These are phyloP conservation scores for Microcebus ravelobensis DNA, from an alignment of 2,113 vertebrate genomes.

Conservation along the genomic window DNA sequence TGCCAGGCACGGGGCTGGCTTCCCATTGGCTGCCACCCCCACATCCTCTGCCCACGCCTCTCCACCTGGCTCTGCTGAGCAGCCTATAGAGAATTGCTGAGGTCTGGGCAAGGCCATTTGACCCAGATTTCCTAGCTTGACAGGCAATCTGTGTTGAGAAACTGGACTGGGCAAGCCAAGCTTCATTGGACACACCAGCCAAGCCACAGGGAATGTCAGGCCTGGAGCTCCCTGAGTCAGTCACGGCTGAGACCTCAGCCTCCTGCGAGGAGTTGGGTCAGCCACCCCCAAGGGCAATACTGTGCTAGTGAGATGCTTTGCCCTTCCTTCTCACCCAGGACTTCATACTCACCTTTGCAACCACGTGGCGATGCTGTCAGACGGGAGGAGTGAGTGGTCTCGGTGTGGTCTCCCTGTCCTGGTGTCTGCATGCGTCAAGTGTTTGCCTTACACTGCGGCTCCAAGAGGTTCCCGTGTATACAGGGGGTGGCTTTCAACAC, in stretches of 20 bases:
- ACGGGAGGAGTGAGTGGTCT: rapidly evolving
- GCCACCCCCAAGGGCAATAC: not conserved
- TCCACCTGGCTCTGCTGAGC: not conserved
- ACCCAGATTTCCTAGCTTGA: conserved; percentile 50
- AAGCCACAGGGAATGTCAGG: not conserved
- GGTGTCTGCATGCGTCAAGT: not conserved
- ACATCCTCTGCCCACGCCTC: not conserved
- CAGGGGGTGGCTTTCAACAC: not conserved
- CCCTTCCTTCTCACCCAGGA: not conserved
- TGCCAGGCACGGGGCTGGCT: not conserved
- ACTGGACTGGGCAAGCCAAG: not conserved
- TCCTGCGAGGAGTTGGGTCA: not conserved
- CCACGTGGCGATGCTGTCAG: rapidly evolving
- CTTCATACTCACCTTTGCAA: not conserved
- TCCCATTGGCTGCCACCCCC: not conserved
- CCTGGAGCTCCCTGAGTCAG: not conserved
- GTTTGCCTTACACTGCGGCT: not conserved
- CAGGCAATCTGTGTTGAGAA: conserved; percentile 27
- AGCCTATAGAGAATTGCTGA: not conserved
- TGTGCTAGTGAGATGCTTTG: not conserved
- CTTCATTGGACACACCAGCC: not conserved
- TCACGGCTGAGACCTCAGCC: not conserved
- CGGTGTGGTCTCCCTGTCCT: rapidly evolving
- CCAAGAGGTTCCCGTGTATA: not conserved
- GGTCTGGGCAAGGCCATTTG: conserved; percentile 26